Evolutionary conservation across 1,140 invertebrate genomes (phyloP).

Genomic region (Bombus picipes): DNA sequence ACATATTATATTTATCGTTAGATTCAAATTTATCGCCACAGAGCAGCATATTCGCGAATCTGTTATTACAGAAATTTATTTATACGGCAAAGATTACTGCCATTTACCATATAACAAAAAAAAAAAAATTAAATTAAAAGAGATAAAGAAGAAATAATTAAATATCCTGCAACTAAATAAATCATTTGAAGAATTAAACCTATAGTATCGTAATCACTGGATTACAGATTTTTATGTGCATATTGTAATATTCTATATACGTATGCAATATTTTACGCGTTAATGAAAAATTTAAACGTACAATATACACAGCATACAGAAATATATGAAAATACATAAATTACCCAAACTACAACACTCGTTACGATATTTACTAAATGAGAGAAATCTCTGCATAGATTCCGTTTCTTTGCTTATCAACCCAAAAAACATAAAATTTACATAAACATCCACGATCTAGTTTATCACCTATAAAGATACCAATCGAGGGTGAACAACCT

Average conservation of each 20-base stretch:
- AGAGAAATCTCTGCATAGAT: no score
- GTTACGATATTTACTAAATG: not conserved
- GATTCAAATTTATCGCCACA: not conserved
- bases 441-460: not conserved
- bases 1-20: not conserved
- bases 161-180: not conserved
- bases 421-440: fast-evolving
- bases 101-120: not conserved
- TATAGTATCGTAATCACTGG: not conserved
- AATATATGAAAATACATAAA: no score
- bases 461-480: no score
- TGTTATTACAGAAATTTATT: no score
- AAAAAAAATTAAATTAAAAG: not conserved
- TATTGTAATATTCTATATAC: no score
- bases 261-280: no score
- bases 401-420: not conserved
- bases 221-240: not conserved
- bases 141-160: not conserved
- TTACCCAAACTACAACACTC: not conserved
- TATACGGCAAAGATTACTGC: not conserved
- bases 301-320: not conserved
- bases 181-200: not conserved
- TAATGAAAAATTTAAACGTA: not conserved
- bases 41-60: no score
- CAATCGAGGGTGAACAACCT: no score